Base-by-base conservation (phyloP, 2,797 vertebrate species). In the Helarctos malayanus region DNA sequence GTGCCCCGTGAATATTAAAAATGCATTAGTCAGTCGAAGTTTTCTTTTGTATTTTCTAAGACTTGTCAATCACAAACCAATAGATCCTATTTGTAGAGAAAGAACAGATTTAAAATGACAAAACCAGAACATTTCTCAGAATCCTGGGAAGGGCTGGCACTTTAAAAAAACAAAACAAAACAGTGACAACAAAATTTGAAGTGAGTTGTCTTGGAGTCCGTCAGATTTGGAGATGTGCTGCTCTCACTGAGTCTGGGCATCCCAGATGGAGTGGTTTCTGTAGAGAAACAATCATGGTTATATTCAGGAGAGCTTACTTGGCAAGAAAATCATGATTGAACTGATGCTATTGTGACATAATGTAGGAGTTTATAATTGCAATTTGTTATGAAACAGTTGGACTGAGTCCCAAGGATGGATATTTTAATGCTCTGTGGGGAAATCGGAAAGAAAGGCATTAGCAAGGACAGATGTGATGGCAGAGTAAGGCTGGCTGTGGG, bases 381-480 rank as follows among this genome's bases (percentile, higher is more conserved):
- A 87, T 97, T 96, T 95, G 96, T 98, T 97, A 94, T 96, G 96
- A 97, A 98, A 97, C 90, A 97, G 61, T 98, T 96, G 95, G 81
- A 86, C 54, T 29, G 41, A 75, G 71, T 97, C 95, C 95, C 88
- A 86, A 97, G n/a, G 82, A 89, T 85, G 35, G 73, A n/a, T 96
- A 83, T 85, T 94, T 86, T 76, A 89, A 59, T 47, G 35, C 78
- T 94, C 23, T 1, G 0, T 57, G 41, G 71, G 95, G 87, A 95
- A 69, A 76, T 6, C n/a, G 41, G 57, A 32, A 87, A 93, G 80
- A 80, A 94, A 57, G 71, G 1, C n/a, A n/a, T 25, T 47, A 84
- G 49, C 61, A 52, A 71, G 78, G 68, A 41, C 0, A 1, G 68
- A 71, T 38, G 29, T 16, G 41, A 29, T 5, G 0, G 65, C 52